A percentile compares a stretch with the other conserved stretches of the same genome.
These are phyloP conservation scores for Brachionus angularis DNA, from an alignment of 1,140 invertebrate genomes.

Conservation along the genomic window DNA sequence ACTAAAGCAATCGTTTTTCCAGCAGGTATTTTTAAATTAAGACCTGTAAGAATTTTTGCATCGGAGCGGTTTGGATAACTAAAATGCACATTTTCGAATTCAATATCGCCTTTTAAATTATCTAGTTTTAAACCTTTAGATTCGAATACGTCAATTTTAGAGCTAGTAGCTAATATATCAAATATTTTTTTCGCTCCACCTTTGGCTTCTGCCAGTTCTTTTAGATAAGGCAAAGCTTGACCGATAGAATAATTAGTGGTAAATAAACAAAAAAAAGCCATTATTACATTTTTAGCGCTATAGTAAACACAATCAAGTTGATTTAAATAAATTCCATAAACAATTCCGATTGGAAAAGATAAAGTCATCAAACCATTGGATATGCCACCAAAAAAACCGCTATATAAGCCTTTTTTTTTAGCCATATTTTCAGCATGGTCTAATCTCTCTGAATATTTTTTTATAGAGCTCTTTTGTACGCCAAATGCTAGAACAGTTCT, in stretches of 20 bases:
- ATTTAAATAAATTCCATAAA: conserved; percentile 1
- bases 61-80: conserved; percentile 78
- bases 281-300: background rate
- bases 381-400: no score
- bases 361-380: no score
- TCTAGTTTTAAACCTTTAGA: conserved; percentile 49
- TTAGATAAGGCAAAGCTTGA: conserved; percentile 9
- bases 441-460: no score
- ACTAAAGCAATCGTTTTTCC: conserved; percentile 83
- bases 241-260: conserved; percentile 5
- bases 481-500: no score
- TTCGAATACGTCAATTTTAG: conserved; percentile 11
- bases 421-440: no score
- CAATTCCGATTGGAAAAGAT: background rate
- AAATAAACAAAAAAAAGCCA: conserved; percentile 2
- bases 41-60: conserved; percentile 60
- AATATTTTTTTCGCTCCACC: conserved; percentile 1
- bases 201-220: conserved; percentile 2
- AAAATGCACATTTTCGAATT: conserved; percentile 78
- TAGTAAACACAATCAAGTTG: background rate
- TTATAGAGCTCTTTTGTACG: no score
- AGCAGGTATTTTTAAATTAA: conserved; percentile 73
- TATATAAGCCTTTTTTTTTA: no score
- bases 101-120: conserved; percentile 71
- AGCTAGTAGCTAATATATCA: background rate